phyloP scores from a whole-genome alignment of 2,113 vertebrate genomes.

The Sciurus niger region DNA sequence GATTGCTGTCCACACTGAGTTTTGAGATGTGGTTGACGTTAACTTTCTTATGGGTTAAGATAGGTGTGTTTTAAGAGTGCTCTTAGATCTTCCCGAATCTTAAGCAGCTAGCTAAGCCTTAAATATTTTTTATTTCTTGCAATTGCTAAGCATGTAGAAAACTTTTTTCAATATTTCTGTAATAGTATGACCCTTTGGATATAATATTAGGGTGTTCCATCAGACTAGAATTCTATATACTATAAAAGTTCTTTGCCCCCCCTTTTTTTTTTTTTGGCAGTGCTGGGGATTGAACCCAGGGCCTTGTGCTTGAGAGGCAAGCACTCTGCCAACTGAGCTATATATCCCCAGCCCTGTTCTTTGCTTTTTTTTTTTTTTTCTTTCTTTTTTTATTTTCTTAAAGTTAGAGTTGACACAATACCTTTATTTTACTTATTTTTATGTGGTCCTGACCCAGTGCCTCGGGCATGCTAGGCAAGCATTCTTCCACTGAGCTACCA shows the following conservation, averaged over 20 bases:
- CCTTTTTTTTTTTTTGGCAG: too few relatives aligned
- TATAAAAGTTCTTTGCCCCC: not conserved
- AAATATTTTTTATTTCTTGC: slow-evolving; percentile 42
- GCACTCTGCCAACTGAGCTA: too few relatives aligned
- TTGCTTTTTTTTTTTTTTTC: too few relatives aligned
- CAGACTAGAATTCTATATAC: not conserved
- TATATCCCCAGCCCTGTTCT: not conserved
- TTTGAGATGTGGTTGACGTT: not conserved
- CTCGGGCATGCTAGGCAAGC: too few relatives aligned
- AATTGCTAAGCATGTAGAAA: not conserved
- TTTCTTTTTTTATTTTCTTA: too few relatives aligned
- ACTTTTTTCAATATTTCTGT: not conserved
- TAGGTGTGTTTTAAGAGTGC: not conserved
- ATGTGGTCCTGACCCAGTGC: too few relatives aligned
- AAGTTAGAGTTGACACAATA: too few relatives aligned
- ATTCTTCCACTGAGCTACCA: too few relatives aligned
- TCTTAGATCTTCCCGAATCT: not conserved
- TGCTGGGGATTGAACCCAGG: too few relatives aligned
- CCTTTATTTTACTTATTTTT: too few relatives aligned
- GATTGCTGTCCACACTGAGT: not conserved
- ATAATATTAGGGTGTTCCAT: not conserved
- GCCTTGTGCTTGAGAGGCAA: too few relatives aligned
- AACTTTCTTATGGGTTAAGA: not conserved
- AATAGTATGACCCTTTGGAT: not conserved
- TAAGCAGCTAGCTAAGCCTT: not conserved